Evolutionary conservation across 2,888 invertebrate species (phyloP).

Genomic region (Oscheius myriophilus): DNA sequence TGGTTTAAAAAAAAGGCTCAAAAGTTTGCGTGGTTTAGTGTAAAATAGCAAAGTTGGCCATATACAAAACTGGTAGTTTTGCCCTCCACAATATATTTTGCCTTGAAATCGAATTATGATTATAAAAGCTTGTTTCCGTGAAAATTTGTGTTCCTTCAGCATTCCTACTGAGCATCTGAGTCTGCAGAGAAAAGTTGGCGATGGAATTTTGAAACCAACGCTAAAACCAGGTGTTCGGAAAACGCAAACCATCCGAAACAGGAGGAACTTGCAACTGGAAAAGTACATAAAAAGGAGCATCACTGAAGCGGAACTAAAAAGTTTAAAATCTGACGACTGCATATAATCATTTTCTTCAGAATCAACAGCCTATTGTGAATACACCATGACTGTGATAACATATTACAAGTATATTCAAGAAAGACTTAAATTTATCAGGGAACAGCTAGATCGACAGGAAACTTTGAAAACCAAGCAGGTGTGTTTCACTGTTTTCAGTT

Average conservation of each 20-base stretch:
- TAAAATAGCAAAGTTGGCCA: too few relatives aligned
- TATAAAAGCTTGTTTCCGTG: too few relatives aligned
- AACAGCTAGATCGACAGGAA: conserved; percentile 38
- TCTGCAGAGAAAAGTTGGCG: conserved; percentile 59
- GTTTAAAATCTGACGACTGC: conserved; percentile 29
- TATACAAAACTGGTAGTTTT: too few relatives aligned
- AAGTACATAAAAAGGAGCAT: conserved; percentile 55
- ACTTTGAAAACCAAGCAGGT: conserved; percentile 36
- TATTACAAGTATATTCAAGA: conserved; percentile 55
- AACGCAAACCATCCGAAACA: conserved; percentile 36
- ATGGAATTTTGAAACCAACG: conserved; percentile 55
- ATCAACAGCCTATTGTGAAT: conserved; percentile 41
- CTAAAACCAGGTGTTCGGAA: conserved; percentile 32
- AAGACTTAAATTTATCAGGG: conserved; percentile 42
- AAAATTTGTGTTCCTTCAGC: conserved; percentile 32
- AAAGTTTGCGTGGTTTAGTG: too few relatives aligned
- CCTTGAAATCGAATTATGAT: too few relatives aligned
- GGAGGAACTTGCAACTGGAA: conserved; percentile 45
- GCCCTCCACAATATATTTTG: too few relatives aligned
- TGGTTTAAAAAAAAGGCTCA: too few relatives aligned
- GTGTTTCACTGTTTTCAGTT: too few relatives aligned
- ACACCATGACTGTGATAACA: conserved; percentile 45
- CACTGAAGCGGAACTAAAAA: conserved; percentile 44
- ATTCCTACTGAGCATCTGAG: conserved; percentile 54
- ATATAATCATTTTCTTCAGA: conserved; percentile 30